phyloP scores from a whole-genome alignment of 2,113 vertebrate genomes.

The Anoplopoma fimbria region DNA sequence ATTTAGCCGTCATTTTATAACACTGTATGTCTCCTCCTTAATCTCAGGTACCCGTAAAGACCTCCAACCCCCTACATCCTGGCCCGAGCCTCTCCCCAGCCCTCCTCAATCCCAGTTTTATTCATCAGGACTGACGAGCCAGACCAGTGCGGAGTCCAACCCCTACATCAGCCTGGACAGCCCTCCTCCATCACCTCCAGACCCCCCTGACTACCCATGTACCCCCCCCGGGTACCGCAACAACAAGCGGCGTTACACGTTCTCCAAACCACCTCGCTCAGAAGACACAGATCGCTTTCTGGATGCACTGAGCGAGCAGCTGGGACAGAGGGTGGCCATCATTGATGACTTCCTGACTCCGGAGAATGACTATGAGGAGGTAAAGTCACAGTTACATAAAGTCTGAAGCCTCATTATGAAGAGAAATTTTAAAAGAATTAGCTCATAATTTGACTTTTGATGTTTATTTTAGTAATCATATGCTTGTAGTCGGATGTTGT shows the following conservation, averaged over 20 bases:
- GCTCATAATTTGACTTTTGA: neutral
- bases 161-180: conserved; percentile 97
- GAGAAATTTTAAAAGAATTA: neutral
- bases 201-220: conserved; percentile 78
- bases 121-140: conserved; percentile 86
- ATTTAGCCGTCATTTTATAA: neutral
- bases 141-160: conserved; percentile 94
- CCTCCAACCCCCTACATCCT: conserved; percentile 74
- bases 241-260: conserved; percentile 91
- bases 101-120: conserved; percentile 84
- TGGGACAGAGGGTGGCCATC: conserved; percentile 90
- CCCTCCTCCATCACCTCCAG: conserved; percentile 89
- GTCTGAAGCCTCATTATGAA: neutral
- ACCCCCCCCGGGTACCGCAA: conserved; percentile 84
- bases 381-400: conserved; percentile 56
- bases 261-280: conserved; percentile 89
- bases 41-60: conserved; percentile 85
- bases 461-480: neutral
- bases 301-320: conserved; percentile 92
- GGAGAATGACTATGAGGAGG: conserved; percentile 97
- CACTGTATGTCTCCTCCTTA: neutral
- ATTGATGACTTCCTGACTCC: conserved; percentile 95
- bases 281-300: conserved; percentile 94
- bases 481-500: neutral
- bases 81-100: conserved; percentile 85